These are phyloP conservation scores for Fistularia tabacaria DNA, from an alignment of 2,797 vertebrate genomes.

Conservation along the genomic window DNA sequence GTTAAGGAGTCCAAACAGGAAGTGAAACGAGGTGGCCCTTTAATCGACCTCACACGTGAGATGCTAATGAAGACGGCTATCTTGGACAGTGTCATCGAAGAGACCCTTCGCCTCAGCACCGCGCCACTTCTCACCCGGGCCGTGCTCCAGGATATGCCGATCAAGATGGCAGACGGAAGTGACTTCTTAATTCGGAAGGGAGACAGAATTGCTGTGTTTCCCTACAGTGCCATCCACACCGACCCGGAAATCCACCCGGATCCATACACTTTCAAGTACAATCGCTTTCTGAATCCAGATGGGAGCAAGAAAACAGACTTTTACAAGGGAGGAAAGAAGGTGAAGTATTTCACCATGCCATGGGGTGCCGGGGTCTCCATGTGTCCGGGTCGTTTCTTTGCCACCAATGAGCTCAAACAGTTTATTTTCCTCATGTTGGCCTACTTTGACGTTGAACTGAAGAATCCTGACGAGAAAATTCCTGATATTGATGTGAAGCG, in stretches of 20 bases:
- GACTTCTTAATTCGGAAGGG: constrained; percentile 77
- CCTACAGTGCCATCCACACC: constrained; percentile 78
- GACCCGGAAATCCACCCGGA: constrained; percentile 85
- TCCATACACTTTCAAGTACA: constrained; percentile 79
- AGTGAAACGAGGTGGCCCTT: constrained; percentile 36
- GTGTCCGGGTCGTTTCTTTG: constrained; percentile 89
- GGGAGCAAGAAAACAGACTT: constrained; percentile 81
- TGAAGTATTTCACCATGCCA: constrained; percentile 87
- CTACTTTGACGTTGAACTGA: constrained; percentile 86
- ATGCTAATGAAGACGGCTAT: constrained; percentile 79
- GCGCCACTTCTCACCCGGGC: constrained; percentile 78
- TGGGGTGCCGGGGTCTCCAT: constrained; percentile 44
- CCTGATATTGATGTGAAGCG: constrained; percentile 74
- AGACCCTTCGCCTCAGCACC: constrained; percentile 78
- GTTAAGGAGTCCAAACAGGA: constrained; percentile 70
- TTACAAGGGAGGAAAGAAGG: constrained; percentile 80
- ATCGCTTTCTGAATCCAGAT: constrained; percentile 82
- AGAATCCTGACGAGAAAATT: constrained; percentile 65
- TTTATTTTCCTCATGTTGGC: constrained; percentile 85
- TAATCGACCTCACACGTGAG: constrained; percentile 69
- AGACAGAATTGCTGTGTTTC: constrained; percentile 83
- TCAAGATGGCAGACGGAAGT: constrained; percentile 73
- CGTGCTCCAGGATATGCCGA: constrained; percentile 68
- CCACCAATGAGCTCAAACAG: constrained; percentile 85
- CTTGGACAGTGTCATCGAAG: constrained; percentile 81